These are phyloP conservation scores for Cheilosia vernalis DNA, from an alignment of 2,888 invertebrate genomes.

Conservation along the genomic window DNA sequence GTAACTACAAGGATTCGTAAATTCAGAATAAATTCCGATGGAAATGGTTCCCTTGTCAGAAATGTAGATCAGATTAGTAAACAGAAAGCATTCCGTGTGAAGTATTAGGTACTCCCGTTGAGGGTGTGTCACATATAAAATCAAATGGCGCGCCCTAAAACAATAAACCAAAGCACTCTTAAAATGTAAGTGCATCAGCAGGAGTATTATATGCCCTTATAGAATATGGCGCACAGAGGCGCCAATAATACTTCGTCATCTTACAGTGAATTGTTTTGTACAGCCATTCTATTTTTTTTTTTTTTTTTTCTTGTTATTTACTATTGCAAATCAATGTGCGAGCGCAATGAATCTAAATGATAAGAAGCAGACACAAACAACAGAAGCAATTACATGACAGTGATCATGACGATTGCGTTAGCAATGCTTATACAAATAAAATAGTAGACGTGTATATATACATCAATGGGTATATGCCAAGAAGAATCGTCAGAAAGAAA, in stretches of 20 bases:
- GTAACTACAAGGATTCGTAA: too few species aligned
- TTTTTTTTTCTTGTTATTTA: background rate
- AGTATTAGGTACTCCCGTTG: too few species aligned
- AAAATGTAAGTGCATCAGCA: background rate
- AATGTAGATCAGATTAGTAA: too few species aligned
- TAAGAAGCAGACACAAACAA: constrained; percentile 12
- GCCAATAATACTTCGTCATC: constrained; percentile 14
- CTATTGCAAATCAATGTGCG: constrained; percentile 30
- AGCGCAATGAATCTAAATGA: constrained; percentile 15
- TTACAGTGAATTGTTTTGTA: constrained; percentile 5
- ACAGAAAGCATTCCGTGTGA: too few species aligned
- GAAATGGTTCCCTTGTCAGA: too few species aligned
- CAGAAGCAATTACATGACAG: constrained; percentile 11
- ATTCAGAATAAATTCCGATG: too few species aligned
- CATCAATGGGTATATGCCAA: background rate
- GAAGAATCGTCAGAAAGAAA: background rate
- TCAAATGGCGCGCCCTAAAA: too few species aligned
- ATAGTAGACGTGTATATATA: background rate
- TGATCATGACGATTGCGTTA: constrained; percentile 21
- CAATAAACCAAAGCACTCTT: too few species aligned
- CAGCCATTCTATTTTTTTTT: constrained; percentile 2
- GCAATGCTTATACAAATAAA: constrained; percentile 4
- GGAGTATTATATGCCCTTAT: background rate
- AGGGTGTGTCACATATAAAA: too few species aligned
- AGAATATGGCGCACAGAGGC: background rate